Percentiles rank a stretch among this genome's conserved stretches.
Conservation (phyloP, 2,113 vertebrate species). For the Anoura caudifer region DNA sequence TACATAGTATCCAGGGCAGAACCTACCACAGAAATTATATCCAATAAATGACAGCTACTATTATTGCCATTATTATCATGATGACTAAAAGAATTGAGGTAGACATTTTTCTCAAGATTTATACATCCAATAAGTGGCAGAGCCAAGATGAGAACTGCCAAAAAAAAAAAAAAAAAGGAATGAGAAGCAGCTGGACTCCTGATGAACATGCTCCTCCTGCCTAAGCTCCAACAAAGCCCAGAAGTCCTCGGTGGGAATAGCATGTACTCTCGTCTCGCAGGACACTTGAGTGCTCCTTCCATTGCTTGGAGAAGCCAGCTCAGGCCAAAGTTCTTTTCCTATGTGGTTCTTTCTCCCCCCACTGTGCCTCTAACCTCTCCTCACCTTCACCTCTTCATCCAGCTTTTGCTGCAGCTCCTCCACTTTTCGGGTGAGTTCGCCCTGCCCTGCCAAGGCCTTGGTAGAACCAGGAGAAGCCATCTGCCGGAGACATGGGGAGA, state of each 20-base stretch:
- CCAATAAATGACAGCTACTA: background rate
- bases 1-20: background rate
- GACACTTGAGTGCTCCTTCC: background rate
- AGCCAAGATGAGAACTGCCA: background rate
- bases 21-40: background rate
- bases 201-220: background rate
- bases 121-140: background rate
- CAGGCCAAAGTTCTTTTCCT: background rate
- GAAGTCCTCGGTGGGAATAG: background rate
- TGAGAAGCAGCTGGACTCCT: background rate
- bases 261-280: background rate
- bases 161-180: background rate
- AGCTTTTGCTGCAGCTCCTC: constrained; percentile 85
- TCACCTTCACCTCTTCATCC: constrained; percentile 84
- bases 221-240: background rate
- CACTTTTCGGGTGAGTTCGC: constrained; percentile 80
- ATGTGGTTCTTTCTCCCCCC: too few relatives aligned
- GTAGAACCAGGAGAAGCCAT: constrained; percentile 42
- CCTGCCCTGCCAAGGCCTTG: constrained; percentile 69
- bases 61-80: background rate
- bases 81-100: background rate
- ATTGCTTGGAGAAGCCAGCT: background rate
- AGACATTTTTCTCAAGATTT: background rate
- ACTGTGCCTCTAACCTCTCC: background rate
- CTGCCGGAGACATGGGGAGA: background rate